Evolutionary conservation across 1,140 invertebrate species (phyloP).

Genomic region (Palaemon carinicauda): DNA sequence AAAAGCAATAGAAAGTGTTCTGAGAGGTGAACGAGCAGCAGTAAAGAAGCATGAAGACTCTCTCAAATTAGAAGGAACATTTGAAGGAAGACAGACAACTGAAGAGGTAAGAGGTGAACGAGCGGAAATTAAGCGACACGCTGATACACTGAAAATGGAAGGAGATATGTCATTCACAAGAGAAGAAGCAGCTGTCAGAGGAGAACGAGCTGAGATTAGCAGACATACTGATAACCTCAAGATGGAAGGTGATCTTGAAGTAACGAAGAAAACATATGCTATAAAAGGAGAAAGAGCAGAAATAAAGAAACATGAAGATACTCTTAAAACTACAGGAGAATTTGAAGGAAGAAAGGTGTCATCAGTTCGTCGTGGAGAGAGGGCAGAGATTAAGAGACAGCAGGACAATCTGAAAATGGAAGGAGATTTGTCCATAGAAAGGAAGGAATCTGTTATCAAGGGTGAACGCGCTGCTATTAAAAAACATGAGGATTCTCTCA

Average conservation of each 20-base stretch:
- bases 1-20: slow-evolving; percentile 48
- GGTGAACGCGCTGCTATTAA: slow-evolving; percentile 65
- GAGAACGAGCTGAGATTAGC: slow-evolving; percentile 56
- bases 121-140: slow-evolving; percentile 65
- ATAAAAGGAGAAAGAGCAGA: slow-evolving; percentile 64
- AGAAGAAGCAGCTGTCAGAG: slow-evolving; percentile 22
- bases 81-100: slow-evolving; percentile 10
- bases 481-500: slow-evolving; percentile 69
- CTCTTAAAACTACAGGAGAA: slow-evolving; percentile 73
- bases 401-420: slow-evolving; percentile 70
- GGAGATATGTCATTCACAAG: slow-evolving; percentile 18
- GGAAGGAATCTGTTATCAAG: slow-evolving; percentile 4
- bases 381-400: slow-evolving; percentile 65
- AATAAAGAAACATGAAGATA: slow-evolving; percentile 66
- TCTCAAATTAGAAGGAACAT: slow-evolving; percentile 67
- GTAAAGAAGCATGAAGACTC: slow-evolving; percentile 68
- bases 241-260: slow-evolving; percentile 58
- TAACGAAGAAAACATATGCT: slow-evolving; percentile 32
- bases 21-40: slow-evolving; percentile 59
- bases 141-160: slow-evolving; percentile 62
- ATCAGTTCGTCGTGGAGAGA: slow-evolving; percentile 60
- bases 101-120: slow-evolving; percentile 37
- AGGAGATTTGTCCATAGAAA: slow-evolving; percentile 64
- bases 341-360: slow-evolving; percentile 62
- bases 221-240: slow-evolving; percentile 57